Evolutionary conservation across 2,797 vertebrate genomes (phyloP), one percentile per base, ranked within the genome.

Genomic region (Anguilla obscura): DNA sequence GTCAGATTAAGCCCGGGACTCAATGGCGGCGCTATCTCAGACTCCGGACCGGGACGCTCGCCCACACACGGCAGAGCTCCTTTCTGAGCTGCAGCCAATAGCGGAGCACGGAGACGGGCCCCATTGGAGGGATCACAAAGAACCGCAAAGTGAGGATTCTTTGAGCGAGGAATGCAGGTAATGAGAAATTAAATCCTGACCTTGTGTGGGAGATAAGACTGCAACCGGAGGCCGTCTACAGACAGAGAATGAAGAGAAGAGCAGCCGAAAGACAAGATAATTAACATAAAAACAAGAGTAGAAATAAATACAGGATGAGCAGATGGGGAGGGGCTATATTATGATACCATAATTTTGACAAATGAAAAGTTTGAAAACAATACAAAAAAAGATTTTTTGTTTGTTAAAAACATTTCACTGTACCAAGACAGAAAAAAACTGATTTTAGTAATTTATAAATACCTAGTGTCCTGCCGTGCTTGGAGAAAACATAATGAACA

Each of bases 161-260:
- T 63, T 24, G 56, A 45, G 24, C 21, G 30, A 24, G 56, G 36
- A 27, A 45, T 5, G 56, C 56, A 48, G 58, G 85, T 66, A 66
- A 45, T 63, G 30, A 66, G 56, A 86, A 85, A 85, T 45, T 30
- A 71, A 74, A 85, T 76, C 82, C 50, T 88, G 83, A 88, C 60
- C 63, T 88, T 52, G 24, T 45, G 69, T 36, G 50, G 16, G 60
- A 52, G 84, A 69, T 74, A 30, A 69, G 58, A 45, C 18, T 21
- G 21, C 4, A 27, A 52, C 85, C 66, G 9, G 66, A 74, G 50
- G 66, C 14, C 69, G 33, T 52, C 84, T 56, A 50, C 66, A 45
- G 50, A 36, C 63, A 30, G 83, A 27, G 52, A 30, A 74, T 27
- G 48, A 30, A 52, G 30, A 50, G n/a, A 83, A 30, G 30, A 50